Evolutionary conservation across 2,888 invertebrate species (phyloP).

Genomic region (Caenorhabditis sp.): DNA sequence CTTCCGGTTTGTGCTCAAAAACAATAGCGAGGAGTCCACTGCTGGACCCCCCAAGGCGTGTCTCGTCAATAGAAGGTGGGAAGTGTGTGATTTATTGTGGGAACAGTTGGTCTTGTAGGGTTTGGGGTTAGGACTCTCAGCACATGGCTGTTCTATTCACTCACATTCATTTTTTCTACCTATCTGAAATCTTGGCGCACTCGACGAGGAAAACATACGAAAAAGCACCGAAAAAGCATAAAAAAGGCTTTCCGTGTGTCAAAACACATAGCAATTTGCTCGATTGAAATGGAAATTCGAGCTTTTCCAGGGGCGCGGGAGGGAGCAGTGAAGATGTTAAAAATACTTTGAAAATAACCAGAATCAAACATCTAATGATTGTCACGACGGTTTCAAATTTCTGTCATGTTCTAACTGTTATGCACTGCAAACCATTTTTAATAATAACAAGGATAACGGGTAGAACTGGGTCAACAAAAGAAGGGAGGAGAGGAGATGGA

Average conservation of each 20-base stretch:
- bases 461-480: constrained; percentile 10
- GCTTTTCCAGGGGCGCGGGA: not conserved
- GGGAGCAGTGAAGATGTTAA: not conserved
- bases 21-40: not conserved
- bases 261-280: constrained; percentile 35
- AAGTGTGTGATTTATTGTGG: not conserved
- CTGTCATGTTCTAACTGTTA: not conserved
- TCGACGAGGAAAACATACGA: not conserved
- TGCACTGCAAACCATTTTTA: not conserved
- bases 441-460: not conserved
- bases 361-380: constrained; percentile 8
- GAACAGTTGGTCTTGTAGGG: not conserved
- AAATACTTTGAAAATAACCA: not conserved
- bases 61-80: not conserved
- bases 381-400: not conserved
- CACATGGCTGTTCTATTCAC: too few relatives aligned
- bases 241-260: not conserved
- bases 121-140: too few relatives aligned
- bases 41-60: not conserved
- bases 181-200: not conserved
- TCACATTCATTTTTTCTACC: not conserved
- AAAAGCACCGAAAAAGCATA: not conserved
- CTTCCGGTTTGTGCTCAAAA: constrained; percentile 12
- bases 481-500: not conserved
- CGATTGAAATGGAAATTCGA: constrained; percentile 37